phyloP scores from a whole-genome alignment of 2,113 vertebrate genomes.

The Ochotona curzoniae region DNA sequence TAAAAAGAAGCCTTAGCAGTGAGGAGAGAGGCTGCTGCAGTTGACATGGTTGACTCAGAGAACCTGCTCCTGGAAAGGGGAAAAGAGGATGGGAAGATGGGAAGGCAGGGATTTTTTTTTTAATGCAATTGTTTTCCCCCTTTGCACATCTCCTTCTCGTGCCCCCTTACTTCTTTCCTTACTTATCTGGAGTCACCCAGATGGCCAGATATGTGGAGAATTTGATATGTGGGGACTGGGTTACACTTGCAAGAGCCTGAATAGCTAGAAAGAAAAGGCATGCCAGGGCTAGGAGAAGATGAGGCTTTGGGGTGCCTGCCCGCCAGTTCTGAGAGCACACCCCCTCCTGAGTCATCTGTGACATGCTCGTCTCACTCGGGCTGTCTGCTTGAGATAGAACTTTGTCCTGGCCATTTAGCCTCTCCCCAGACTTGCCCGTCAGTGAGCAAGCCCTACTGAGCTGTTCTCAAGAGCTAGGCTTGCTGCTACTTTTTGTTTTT shows the following conservation, averaged over 20 bases:
- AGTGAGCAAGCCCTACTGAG: neutral
- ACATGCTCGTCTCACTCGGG: constrained; percentile 40
- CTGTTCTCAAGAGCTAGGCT: constrained; percentile 2
- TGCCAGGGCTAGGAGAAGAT: neutral
- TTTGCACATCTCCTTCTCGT: constrained; percentile 74
- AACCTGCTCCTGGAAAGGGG: constrained; percentile 67
- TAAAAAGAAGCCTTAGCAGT: neutral
- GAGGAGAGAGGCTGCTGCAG: constrained; percentile 59
- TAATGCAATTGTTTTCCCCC: constrained; percentile 59
- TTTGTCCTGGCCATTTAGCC: constrained; percentile 26
- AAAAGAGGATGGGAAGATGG: constrained; percentile 68
- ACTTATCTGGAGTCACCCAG: constrained; percentile 58
- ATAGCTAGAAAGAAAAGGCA: constrained; percentile 50
- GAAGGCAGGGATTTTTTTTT: constrained; percentile 23
- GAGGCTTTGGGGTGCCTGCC: neutral
- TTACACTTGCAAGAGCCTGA: constrained; percentile 55
- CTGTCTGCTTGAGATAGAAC: constrained; percentile 1
- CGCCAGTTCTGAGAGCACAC: neutral
- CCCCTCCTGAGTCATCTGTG: constrained; percentile 14
- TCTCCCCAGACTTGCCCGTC: neutral
- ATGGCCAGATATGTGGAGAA: constrained; percentile 68
- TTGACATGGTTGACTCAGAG: constrained; percentile 79
- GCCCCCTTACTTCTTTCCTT: constrained; percentile 75
- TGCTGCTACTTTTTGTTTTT: neutral
- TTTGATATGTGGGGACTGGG: constrained; percentile 42